Base-by-base conservation (phyloP, 2,888 invertebrate genomes). In the Polymixis flavicincta region DNA sequence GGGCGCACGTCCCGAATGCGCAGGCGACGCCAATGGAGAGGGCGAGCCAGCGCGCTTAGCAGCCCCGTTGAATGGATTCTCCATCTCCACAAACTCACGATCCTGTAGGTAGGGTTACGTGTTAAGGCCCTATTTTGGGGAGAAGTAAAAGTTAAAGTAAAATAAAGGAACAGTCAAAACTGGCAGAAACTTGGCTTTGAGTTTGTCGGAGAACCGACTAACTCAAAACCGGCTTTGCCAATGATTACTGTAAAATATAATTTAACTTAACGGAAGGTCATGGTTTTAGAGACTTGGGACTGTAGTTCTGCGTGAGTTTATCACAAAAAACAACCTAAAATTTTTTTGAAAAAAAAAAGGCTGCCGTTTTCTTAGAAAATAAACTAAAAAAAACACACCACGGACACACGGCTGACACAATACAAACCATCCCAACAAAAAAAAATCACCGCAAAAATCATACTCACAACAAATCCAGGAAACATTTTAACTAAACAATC, bases 11-110 rank as follows among this genome's bases (percentile, higher is more conserved):
- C 98, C 97, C 71, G 98, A 98, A 96, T 98, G 98, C 83, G 98
- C 98, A 68, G 98, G 98, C 91, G 98, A 98, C 77, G 98, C 98
- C 92, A 98, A 96, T 32, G 98, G 98, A 61, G 98, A 98, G 64
- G 98, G 98, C 66, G 98, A 98, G 19, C 98, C 98, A 1, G 99
- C 99, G 92, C 99, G 97, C 96, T 99, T 99, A 69, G 98, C 98
- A 87, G 98, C 98, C 28, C 99, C 99, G 95, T 99, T 99, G 96
- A 97, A 99, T 37, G 99, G 98, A 92, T 98, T 98, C 94, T 99
- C 99, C 97, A 99, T 97, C 96, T 99, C 99, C 87, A 99, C 98
- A 96, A 99, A 99, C 96, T 99, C 99, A 75, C 99, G 98, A 95
- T 99, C 99, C 99, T 99, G 97, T 61, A 92, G 91, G 86, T 83